phyloP scores from a whole-genome alignment of 2,113 vertebrate species.

The Pachyramphus minor region DNA sequence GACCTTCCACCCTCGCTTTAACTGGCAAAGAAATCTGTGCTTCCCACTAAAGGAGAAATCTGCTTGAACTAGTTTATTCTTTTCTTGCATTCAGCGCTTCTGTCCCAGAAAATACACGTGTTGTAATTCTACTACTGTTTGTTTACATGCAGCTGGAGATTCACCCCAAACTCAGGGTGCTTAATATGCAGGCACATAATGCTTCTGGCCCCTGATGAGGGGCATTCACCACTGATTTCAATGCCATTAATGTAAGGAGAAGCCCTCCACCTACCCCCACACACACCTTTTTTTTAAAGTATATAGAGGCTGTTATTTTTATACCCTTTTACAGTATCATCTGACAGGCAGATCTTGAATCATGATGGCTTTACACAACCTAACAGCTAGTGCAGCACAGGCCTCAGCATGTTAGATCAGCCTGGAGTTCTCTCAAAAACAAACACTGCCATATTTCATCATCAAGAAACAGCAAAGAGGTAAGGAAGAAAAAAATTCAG shows the following conservation, averaged over 20 bases:
- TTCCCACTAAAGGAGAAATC: not conserved
- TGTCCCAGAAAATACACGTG: not conserved
- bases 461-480: not conserved
- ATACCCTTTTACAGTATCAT: not conserved
- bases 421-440: not conserved
- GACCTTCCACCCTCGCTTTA: not conserved
- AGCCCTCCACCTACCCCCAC: fast-evolving
- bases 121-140: not conserved
- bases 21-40: not conserved
- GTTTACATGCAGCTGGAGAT: not conserved
- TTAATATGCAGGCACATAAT: not conserved
- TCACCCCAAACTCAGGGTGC: not conserved
- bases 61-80: not conserved
- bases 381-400: not conserved
- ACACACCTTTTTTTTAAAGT: fast-evolving
- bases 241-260: not conserved
- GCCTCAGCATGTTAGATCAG: not conserved
- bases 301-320: not conserved
- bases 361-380: not conserved
- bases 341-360: not conserved
- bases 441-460: not conserved
- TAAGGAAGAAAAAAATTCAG: not conserved
- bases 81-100: not conserved
- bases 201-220: not conserved
- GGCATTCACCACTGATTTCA: not conserved